These are phyloP conservation scores for Syngnathus typhle DNA, from an alignment of 2,113 vertebrate genomes.

Conservation along the genomic window DNA sequence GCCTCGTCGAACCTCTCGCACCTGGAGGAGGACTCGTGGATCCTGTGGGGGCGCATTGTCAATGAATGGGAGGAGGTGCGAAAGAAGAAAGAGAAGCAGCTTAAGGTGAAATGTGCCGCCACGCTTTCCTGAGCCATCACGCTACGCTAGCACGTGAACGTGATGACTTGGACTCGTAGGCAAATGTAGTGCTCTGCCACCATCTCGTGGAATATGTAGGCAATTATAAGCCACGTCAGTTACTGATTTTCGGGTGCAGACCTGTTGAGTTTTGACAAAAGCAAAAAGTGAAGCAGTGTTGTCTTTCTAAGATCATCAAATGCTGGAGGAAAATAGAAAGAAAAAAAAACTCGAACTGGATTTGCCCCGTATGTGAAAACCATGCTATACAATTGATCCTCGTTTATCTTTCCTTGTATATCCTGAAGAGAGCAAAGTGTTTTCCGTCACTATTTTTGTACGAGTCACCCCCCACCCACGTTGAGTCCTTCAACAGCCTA, in stretches of 20 bases:
- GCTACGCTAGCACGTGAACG: neutral
- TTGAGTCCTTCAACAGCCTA: constrained; percentile 37
- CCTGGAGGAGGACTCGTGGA: constrained; percentile 95
- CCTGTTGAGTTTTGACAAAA: too few species aligned
- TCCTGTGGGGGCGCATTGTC: constrained; percentile 94
- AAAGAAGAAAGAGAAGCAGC: constrained; percentile 96
- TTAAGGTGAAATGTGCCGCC: constrained; percentile 77
- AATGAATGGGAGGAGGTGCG: constrained; percentile 98
- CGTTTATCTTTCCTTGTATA: neutral
- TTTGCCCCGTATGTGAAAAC: neutral
- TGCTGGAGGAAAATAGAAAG: too few species aligned
- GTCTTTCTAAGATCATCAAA: too few species aligned
- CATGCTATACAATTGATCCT: neutral
- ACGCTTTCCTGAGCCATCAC: too few species aligned
- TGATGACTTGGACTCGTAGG: neutral
- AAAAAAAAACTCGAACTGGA: neutral
- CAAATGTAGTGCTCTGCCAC: too few species aligned
- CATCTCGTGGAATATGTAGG: too few species aligned
- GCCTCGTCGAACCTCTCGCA: constrained; percentile 98
- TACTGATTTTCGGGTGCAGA: too few species aligned
- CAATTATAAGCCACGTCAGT: neutral
- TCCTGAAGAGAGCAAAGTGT: neutral
- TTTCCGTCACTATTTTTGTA: constrained; percentile 31
- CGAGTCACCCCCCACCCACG: constrained; percentile 1
- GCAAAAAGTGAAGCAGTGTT: too few species aligned